A percentile compares a stretch with the other conserved stretches of the same genome.
phyloP scores from a whole-genome alignment of 2,888 invertebrate species.

The Drosophila siamana region DNA sequence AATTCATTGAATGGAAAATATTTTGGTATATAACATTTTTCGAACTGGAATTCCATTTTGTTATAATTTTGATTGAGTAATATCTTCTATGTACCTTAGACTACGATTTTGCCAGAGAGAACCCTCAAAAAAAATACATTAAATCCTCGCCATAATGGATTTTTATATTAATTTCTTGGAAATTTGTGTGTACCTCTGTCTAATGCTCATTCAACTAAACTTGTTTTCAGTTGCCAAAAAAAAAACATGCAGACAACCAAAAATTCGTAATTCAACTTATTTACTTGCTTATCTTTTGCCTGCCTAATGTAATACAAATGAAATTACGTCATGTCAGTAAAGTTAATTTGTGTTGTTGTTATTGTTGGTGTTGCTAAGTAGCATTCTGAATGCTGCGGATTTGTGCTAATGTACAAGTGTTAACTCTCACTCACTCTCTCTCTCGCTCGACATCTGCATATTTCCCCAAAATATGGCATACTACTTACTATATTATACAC shows the following conservation, averaged over 20 bases:
- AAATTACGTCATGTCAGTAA: slow-evolving; percentile 54
- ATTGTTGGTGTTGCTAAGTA: slow-evolving; percentile 19
- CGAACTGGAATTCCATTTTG: no score
- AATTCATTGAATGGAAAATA: no score
- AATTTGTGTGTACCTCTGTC: slow-evolving; percentile 33
- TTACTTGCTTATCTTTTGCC: slow-evolving; percentile 20
- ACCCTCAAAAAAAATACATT: slow-evolving; percentile 8
- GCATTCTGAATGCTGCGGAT: slow-evolving; percentile 47
- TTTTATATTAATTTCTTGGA: slow-evolving; percentile 46
- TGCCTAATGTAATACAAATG: slow-evolving; percentile 58
- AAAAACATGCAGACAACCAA: slow-evolving; percentile 31
- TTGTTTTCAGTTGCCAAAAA: slow-evolving; percentile 66
- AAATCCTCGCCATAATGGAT: slow-evolving; percentile 54
- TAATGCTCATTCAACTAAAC: slow-evolving; percentile 68
- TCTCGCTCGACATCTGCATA: no score
- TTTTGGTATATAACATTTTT: no score
- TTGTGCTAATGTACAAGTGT: slow-evolving; percentile 57
- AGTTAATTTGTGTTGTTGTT: slow-evolving; percentile 19
- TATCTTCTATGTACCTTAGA: no score
- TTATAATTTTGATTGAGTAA: no score
- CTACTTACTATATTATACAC: no score
- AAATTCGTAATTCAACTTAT: slow-evolving; percentile 50
- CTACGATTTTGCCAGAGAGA: slow-evolving; percentile 2
- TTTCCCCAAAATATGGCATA: no score
- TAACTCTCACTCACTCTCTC: slow-evolving; percentile 24